A percentile compares a stretch with the other conserved stretches of the same genome.
phyloP scores from a whole-genome alignment of 2,113 vertebrate genomes.

The Ailuropoda melanoleuca region DNA sequence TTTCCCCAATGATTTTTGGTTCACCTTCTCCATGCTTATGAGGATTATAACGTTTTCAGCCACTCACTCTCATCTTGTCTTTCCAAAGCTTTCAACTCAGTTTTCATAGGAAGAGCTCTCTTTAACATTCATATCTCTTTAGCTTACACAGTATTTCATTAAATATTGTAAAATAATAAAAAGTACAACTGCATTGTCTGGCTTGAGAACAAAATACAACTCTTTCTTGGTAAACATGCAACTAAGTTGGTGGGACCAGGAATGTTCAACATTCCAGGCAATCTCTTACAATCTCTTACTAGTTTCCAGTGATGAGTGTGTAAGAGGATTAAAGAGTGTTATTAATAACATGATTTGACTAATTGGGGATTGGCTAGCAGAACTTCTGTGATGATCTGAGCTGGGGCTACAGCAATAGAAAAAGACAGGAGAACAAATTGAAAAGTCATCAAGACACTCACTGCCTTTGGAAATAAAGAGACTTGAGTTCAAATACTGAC shows the following conservation, averaged over 20 bases:
- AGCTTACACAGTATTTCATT: background rate
- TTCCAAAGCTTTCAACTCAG: background rate
- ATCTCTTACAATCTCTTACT: background rate
- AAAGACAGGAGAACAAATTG: background rate
- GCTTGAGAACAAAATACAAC: background rate
- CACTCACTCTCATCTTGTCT: background rate
- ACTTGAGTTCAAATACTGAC: background rate
- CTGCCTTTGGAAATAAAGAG: background rate
- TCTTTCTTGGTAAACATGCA: background rate
- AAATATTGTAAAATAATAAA: background rate
- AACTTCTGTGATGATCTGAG: background rate
- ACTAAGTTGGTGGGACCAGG: background rate
- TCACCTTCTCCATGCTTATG: background rate
- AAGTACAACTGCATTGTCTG: background rate
- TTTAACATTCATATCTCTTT: background rate
- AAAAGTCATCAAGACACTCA: background rate
- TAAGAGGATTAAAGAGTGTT: background rate
- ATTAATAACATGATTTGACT: background rate
- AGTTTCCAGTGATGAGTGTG: background rate
- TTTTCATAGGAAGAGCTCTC: background rate
- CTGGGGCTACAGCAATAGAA: background rate
- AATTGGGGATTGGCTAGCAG: background rate
- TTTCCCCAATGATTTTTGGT: background rate
- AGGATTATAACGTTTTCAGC: background rate
- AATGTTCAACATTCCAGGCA: background rate